Evolutionary conservation across 2,113 vertebrate species (phyloP).

Genomic region (Albula goreensis): DNA sequence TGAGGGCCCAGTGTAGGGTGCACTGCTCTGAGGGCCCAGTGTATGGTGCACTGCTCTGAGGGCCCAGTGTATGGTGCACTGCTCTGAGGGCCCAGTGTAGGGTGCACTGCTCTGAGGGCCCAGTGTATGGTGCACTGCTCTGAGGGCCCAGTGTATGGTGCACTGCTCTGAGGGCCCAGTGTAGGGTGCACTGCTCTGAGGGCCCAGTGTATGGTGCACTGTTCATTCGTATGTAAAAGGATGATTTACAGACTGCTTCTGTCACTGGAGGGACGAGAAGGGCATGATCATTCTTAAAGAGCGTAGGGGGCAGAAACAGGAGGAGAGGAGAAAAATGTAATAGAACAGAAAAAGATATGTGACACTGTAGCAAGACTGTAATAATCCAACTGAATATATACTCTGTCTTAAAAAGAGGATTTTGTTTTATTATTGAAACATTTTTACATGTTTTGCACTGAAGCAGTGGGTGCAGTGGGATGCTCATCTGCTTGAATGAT

Average conservation of each 20-base stretch:
- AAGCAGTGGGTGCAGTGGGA: background rate
- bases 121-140: no score
- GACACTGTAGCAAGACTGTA: background rate
- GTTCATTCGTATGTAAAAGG: background rate
- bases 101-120: no score
- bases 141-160: no score
- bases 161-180: no score
- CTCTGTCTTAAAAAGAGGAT: background rate
- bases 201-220: background rate
- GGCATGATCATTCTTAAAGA: background rate
- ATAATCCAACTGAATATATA: background rate
- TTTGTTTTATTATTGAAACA: background rate
- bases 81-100: no score
- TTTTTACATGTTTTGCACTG: background rate
- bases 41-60: no score
- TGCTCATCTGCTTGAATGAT: background rate
- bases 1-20: no score
- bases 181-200: no score
- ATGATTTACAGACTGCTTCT: background rate
- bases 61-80: no score
- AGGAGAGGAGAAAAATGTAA: background rate
- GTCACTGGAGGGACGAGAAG: background rate
- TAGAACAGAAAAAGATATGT: background rate
- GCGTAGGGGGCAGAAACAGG: background rate
- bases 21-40: no score